Evolutionary conservation across 2,113 vertebrate species (phyloP), one percentile per base, ranked within the genome.

Genomic region (Burhinus oedicnemus): DNA sequence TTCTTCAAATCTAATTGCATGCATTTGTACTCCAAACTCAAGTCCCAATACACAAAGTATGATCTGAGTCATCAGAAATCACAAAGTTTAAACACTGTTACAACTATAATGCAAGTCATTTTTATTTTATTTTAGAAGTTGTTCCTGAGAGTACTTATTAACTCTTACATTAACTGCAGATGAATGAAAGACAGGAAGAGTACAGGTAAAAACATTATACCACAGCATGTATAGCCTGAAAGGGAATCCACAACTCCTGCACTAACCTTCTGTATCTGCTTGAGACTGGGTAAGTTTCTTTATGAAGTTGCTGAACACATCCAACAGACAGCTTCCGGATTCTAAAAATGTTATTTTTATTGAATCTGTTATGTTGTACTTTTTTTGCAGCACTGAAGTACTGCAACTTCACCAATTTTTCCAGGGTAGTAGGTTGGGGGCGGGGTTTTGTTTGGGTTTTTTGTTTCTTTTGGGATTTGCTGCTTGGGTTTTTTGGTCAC

Each of bases 31-130:
- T 69, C n/a, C n/a, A 51, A 86, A 88, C 30, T 47, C 42, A 83
- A 65, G 29, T 75, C 88, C 94, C 92, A 92, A 89, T 44, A 79
- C 66, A 97, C 61, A 92, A 87, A n/a, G n/a, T n/a, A n/a, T n/a
- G n/a, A n/a, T n/a, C n/a, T n/a, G n/a, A n/a, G n/a, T n/a, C n/a
- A n/a, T n/a, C n/a, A n/a, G n/a, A n/a, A n/a, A n/a, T n/a, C n/a
- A n/a, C n/a, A 11, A 66, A 82, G 44, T 60, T 68, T 47, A 76
- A 76, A 44, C 40, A 38, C 9, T 42, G 4, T 16, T 42, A 79
- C 20, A 76, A 25, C 15, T 49, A 45, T 8, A 80, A 70, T 2
- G 5, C 25, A 85, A 83, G 4, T 2, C 0, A 15, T 27, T 65
- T 57, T 42, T n/a, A 44, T 65, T 57, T 42, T n/a, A 44, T 36